Conservation (phyloP, 2,113 vertebrate genomes). For the Naja naja region DNA sequence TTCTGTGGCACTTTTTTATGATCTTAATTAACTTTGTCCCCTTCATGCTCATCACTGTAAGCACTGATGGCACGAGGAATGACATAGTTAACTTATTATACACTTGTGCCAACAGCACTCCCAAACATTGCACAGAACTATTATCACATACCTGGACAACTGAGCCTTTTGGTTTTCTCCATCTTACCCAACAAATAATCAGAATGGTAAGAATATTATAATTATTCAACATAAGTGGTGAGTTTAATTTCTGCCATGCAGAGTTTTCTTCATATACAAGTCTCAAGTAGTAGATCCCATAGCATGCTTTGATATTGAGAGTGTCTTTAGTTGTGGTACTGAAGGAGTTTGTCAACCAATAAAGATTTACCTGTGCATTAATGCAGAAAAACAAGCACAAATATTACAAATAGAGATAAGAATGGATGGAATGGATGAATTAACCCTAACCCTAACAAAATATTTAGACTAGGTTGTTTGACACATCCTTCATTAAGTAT, state of each 20-base stretch:
- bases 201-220: background rate
- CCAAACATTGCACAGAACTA: conserved; percentile 9
- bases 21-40: conserved; percentile 55
- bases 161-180: background rate
- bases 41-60: conserved; percentile 33
- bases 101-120: conserved; percentile 25
- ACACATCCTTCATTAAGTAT: background rate
- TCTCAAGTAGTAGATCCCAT: conserved; percentile 1
- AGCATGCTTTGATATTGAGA: background rate
- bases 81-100: conserved; percentile 27
- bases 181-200: background rate
- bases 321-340: conserved; percentile 28
- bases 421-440: background rate
- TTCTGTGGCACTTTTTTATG: conserved; percentile 47
- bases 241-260: conserved; percentile 8
- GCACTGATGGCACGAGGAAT: conserved; percentile 7
- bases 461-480: background rate
- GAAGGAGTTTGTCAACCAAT: conserved; percentile 38
- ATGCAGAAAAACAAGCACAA: conserved; percentile 30
- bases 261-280: background rate
- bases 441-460: background rate
- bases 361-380: conserved; percentile 39
- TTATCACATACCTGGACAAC: background rate
- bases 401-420: conserved; percentile 32
- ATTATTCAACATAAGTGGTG: background rate